A percentile compares a stretch with the other conserved stretches of the same genome.
phyloP scores from a whole-genome alignment of 2,113 vertebrate species.

The Chrysochloris asiatica region DNA sequence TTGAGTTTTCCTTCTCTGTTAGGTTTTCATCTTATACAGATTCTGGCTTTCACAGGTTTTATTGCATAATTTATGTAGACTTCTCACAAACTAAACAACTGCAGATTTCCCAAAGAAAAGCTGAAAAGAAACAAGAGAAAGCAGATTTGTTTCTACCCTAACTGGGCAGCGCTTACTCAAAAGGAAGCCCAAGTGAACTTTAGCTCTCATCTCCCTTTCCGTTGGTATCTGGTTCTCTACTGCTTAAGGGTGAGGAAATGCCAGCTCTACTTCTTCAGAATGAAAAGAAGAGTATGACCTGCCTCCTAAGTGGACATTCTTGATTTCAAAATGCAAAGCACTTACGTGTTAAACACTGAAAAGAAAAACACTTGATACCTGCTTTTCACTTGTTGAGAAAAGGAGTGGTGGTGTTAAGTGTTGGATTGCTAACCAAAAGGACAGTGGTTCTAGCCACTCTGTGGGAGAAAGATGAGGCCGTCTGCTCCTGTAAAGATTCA shows the following conservation, averaged over 20 bases:
- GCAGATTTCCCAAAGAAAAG: constrained; percentile 25
- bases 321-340: constrained; percentile 38
- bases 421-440: no score
- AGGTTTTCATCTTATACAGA: neutral
- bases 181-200: neutral
- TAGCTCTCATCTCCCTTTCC: neutral
- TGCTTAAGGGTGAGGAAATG: constrained; percentile 6
- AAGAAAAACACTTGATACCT: neutral
- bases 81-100: constrained; percentile 28
- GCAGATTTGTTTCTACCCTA: neutral
- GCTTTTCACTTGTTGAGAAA: constrained; percentile 47
- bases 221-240: neutral
- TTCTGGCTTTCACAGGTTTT: neutral
- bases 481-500: no score
- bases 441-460: no score
- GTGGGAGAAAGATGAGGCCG: no score
- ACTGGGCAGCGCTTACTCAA: neutral
- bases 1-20: neutral
- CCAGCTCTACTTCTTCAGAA: constrained; percentile 19
- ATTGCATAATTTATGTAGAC: neutral
- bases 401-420: neutral
- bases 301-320: neutral
- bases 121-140: constrained; percentile 25
- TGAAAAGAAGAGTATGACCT: neutral
- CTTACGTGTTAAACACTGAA: constrained; percentile 17